phyloP scores from a whole-genome alignment of 92 coral and sea anemone genomes.

The Phenganax subtilis region DNA sequence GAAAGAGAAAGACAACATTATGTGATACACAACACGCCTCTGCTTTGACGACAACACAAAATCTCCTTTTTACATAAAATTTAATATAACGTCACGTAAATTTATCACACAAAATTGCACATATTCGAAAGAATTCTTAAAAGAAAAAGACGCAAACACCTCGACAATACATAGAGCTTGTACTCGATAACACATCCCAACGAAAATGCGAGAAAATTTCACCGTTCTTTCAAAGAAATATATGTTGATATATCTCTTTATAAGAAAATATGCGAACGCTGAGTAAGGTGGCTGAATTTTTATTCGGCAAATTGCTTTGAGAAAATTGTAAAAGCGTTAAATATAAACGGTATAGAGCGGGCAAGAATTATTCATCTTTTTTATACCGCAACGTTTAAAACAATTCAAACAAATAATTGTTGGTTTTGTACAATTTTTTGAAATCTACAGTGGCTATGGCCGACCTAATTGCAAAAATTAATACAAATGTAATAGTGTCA shows the following conservation, averaged over 20 bases:
- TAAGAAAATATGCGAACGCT: no score
- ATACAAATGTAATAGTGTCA: neutral
- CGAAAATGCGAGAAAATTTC: neutral
- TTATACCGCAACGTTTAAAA: no score
- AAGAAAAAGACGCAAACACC: neutral
- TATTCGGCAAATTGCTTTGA: no score
- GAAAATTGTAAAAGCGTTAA: no score
- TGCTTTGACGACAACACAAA: neutral
- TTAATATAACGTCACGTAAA: neutral
- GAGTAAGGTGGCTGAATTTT: no score
- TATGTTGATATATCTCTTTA: no score
- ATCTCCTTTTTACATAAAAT: no score
- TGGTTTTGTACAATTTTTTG: no score
- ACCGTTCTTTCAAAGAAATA: no score
- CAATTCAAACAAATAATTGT: no score
- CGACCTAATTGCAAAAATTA: neutral
- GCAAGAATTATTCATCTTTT: no score
- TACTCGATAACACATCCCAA: neutral
- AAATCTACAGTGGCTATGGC: neutral
- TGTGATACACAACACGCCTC: slow-evolving; percentile 13
- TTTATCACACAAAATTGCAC: neutral
- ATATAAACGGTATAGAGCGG: no score
- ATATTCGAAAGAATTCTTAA: neutral
- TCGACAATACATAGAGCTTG: neutral
- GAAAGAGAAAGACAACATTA: neutral